Base-by-base conservation (phyloP, 2,113 vertebrate genomes). In the Sylvia atricapilla region DNA sequence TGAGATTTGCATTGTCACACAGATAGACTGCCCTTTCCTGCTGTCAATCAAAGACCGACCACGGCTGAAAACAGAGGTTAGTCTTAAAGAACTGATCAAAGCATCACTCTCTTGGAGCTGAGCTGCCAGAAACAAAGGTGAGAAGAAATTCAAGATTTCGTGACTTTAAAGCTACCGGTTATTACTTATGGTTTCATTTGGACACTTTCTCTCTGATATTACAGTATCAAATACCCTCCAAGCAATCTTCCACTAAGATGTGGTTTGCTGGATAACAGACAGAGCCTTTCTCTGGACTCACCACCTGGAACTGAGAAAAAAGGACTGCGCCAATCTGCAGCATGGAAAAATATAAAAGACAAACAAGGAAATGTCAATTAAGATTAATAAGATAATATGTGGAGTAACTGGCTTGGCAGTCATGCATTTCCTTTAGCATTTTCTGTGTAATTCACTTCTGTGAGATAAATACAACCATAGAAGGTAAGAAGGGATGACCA, bases 341-440 rank as follows among this genome's bases (percentile, higher is more conserved):
- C 1, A 8, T 17, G 9, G 59, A 46, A 79, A 89, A 95, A 77
- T 39, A 67, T 13, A 7, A 58, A 77, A 94, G 72, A 55, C 67
- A 95, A 95, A 95, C 75, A 93, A 90, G 90, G 90, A 95, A 95
- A 96, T 0, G n/a, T 64, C 91, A 95, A 77, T 94, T 85, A 93
- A 95, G 89, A 95, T 95, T 55, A 70, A 70, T 68, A 84, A 91
- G 90, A 94, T 88, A 86, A 67, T 50, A 44, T 3, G 8, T 56
- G 55, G 59, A 63, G 50, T 19, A 81, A 70, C 39, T 88, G 72
- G 33, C 46, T 91, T 91, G 82, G 55, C 85, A 96, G 75, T 39
- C 91, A 74, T 15, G 59, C 8, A 7, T 77, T 95, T 95, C 82
- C 82, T 94, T 77, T 13, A 69, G 63, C 35, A 41, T 92, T 77